phyloP scores from a whole-genome alignment of 2,113 vertebrate species.

The Dryoscopus gambensis region DNA sequence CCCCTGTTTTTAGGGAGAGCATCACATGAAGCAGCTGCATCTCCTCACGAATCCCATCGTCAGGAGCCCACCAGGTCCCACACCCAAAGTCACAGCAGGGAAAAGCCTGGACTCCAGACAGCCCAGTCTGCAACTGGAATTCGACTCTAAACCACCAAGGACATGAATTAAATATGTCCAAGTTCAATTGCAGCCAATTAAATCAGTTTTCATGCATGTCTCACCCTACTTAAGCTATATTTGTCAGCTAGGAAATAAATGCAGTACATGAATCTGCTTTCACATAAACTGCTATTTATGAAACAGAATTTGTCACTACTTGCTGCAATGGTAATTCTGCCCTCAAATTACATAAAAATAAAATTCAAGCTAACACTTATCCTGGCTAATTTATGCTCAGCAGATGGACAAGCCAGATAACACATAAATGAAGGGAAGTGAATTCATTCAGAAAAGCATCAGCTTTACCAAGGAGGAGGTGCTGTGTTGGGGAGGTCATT shows the following conservation, averaged over 20 bases:
- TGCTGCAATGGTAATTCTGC: not conserved
- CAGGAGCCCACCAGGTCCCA: not conserved
- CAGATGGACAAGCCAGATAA: not conserved
- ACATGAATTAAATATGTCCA: not conserved
- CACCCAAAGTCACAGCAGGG: not conserved
- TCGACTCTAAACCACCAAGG: not conserved
- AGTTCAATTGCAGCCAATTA: not conserved
- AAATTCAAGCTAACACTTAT: not conserved
- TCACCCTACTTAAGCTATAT: not conserved
- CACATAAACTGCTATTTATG: not conserved
- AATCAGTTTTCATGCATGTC: not conserved
- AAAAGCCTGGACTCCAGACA: not conserved
- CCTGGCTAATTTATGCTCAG: not conserved
- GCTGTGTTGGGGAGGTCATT: not conserved
- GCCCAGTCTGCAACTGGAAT: not conserved
- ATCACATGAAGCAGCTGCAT: rapidly evolving
- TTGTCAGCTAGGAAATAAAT: not conserved
- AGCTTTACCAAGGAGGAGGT: not conserved
- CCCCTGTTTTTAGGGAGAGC: rapidly evolving
- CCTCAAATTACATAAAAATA: not conserved
- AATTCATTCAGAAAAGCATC: not conserved
- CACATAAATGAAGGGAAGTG: rapidly evolving
- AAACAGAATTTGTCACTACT: not conserved
- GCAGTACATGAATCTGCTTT: not conserved
- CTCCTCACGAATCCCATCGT: rapidly evolving